Evolutionary conservation across 2,888 invertebrate species (phyloP).

Genomic region (Cremastinae sp.): DNA sequence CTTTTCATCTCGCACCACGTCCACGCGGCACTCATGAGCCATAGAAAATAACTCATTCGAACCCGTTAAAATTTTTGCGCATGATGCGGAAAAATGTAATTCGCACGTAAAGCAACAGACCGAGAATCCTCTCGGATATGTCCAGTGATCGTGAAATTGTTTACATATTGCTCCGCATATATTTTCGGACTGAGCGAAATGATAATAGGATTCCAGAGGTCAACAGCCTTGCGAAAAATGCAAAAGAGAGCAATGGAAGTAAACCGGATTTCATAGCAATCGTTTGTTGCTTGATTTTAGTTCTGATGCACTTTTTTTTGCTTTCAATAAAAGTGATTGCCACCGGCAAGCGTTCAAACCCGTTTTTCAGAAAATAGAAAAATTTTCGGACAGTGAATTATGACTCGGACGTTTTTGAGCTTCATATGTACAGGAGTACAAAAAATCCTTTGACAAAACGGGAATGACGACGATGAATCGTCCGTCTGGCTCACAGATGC

Average conservation of each 20-base stretch:
- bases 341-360: no score
- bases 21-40: constrained; percentile 6
- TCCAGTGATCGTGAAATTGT: constrained; percentile 13
- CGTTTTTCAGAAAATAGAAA: constrained; percentile 6
- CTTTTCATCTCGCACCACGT: constrained; percentile 17
- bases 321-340: no score
- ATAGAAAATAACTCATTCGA: constrained; percentile 42
- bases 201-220: no score
- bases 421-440: constrained; percentile 24
- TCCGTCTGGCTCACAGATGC: constrained; percentile 26
- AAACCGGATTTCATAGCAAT: no score
- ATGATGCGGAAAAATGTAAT: constrained; percentile 40
- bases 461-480: constrained; percentile 43
- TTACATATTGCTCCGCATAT: neutral
- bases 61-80: constrained; percentile 40
- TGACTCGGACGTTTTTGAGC: neutral
- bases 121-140: constrained; percentile 27
- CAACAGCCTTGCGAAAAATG: no score
- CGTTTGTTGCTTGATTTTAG: no score
- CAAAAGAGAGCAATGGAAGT: no score
- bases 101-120: constrained; percentile 19
- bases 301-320: no score
- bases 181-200: no score
- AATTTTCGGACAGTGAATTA: neutral
- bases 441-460: constrained; percentile 30